Evolutionary conservation across 2,888 invertebrate genomes (phyloP), one percentile per base, ranked within the genome.

Genomic region (Plagodis pulveraria): DNA sequence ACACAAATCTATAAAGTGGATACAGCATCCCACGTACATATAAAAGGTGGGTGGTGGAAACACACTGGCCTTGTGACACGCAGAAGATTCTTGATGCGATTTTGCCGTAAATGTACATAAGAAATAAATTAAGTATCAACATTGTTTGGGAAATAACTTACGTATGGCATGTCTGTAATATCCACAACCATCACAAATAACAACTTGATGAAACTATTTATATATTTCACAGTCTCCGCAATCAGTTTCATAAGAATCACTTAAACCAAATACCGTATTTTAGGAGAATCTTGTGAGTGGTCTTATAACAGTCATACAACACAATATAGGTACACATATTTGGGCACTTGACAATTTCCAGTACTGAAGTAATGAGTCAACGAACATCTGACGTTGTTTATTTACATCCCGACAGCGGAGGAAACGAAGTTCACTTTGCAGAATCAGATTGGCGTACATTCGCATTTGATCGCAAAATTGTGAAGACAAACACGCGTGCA

Each of bases 1-100:
- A 36, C 42, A 50, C 49, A 58, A 45, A 54, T 42, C 35, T 56
- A 49, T 54, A 61, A 51, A 45, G 40, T 35, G 38, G 43, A 22
- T 50, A 42, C 22, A 35, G 38, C 63, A 63, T 58, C 77, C 77
- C 75, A 81, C 79, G 72, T 71, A 62, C 51, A 56, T 59, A 68
- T 76, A 73, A 75, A 78, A 77, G 74, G 81, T 71, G 72, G 73
- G 72, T 77, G 67, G 72, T 73, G 66, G 71, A 75, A 70, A 70
- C 70, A 69, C 59, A 71, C 66, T 70, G 75, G 73, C 76, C 78
- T 80, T 78, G 76, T 70, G 68, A 71, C 70, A 70, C 66, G 50
- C 64, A 63, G 67, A 63, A 68, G 62, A 66, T 56, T 69, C 69
- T 65, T 65, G 69, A 72, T 66, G 67, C 62, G 46, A 48, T 54